Base-by-base conservation (phyloP, 2,113 vertebrate genomes). In the Meriones unguiculatus region DNA sequence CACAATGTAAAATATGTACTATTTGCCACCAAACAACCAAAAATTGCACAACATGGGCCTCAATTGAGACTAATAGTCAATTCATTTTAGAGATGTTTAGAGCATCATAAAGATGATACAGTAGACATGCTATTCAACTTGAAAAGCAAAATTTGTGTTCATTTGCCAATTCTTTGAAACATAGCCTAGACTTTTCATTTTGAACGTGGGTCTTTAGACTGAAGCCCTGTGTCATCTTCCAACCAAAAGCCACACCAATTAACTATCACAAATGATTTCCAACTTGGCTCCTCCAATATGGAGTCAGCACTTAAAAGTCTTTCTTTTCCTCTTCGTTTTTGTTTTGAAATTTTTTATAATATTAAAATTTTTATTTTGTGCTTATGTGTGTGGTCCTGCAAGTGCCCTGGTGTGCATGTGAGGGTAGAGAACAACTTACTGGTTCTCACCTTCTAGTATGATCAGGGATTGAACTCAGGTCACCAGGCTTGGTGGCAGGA, bases 71-170 rank as follows among this genome's bases (percentile, higher is more conserved):
- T 91, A 87, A 84, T 24, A 59, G 57, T 59, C 73, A 73, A 85
- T 18, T 78, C 59, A 52, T 57, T 92, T 76, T 1, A 35, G 52
- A 78, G 91, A 84, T 30, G 18, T 94, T 92, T 92, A 57, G 62
- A 65, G 84, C 82, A 91, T 93, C 87, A 97, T 75, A 96, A 96
- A 97, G 95, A 80, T 76, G 69, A 88, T 93, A 94, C n/a, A 41
- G 72, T 80, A 73, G 89, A 80, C 24, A 20, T 76, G 59, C 75
- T 59, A 59, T 82, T 93, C 91, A 93, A 94, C 67, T 96, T 81
- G 52, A 95, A 91, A 88, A n/a, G 69, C 54, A 87, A 72, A 89
- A 87, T 30, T 92, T 88, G 25, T 81, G 54, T 90, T 81, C 59
- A 93, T 70, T n/a, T 94, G 75, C n/a, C 75, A 81, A 30, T 76